Evolutionary conservation across 2,797 vertebrate genomes (phyloP).

Genomic region (Melanitta fusca): DNA sequence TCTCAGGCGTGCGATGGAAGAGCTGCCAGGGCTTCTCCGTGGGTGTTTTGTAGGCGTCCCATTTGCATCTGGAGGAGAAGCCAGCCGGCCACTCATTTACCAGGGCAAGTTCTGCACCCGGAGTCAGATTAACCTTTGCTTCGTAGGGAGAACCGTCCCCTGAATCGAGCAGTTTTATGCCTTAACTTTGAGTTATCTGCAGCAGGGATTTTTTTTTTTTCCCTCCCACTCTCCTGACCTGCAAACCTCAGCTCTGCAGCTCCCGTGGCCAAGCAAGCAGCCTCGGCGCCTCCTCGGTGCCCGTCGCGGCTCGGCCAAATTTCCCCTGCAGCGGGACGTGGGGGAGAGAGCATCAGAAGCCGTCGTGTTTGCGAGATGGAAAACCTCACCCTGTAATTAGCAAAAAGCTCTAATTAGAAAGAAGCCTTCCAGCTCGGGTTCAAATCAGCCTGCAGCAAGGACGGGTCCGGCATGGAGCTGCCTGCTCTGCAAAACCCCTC

Average conservation of each 20-base stretch:
- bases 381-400: not conserved
- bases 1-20: accelerated
- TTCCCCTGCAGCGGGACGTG: accelerated
- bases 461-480: not conserved
- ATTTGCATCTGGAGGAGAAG: not conserved
- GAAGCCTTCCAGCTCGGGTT: not conserved
- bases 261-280: not conserved
- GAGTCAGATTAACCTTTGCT: not conserved
- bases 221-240: not conserved
- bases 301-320: not conserved
- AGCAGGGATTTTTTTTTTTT: not conserved
- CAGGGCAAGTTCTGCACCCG: not conserved
- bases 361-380: not conserved
- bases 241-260: not conserved
- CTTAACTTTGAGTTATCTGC: not conserved
- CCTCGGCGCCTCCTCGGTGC: not conserved
- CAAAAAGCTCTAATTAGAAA: constrained; percentile 1
- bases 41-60: not conserved
- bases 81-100: not conserved
- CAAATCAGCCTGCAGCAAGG: not conserved
- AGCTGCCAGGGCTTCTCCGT: not conserved
- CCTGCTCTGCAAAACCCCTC: not conserved
- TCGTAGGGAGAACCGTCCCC: not conserved
- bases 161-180: not conserved
- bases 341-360: not conserved